These are phyloP conservation scores for Cyprinodon diabolis DNA, from an alignment of 2,797 vertebrate species.

Conservation along the genomic window DNA sequence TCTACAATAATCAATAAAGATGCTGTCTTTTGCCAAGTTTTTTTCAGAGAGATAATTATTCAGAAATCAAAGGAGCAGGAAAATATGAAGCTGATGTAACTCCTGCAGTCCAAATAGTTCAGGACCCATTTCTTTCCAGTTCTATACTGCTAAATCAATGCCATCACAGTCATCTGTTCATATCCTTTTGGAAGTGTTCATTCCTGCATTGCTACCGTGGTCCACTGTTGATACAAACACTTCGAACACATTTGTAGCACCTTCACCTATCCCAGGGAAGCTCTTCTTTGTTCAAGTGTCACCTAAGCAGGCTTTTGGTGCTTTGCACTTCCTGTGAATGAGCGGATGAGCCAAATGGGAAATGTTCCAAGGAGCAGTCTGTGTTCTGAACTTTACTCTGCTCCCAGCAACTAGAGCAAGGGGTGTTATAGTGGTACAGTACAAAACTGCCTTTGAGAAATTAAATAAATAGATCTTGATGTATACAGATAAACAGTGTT, in stretches of 20 bases:
- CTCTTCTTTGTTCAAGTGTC: constrained; percentile 24
- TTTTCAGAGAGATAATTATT: neutral
- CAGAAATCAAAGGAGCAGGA: neutral
- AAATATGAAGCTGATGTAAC: neutral
- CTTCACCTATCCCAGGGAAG: constrained; percentile 16
- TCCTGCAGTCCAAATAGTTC: neutral
- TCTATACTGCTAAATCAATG: neutral
- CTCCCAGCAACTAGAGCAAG: constrained; percentile 20
- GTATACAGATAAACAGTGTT: neutral
- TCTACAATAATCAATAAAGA: too few species aligned
- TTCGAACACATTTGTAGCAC: neutral
- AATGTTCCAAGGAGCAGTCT: constrained; percentile 33
- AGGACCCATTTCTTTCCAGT: neutral
- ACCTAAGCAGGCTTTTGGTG: constrained; percentile 20
- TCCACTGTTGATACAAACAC: neutral
- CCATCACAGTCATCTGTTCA: neutral
- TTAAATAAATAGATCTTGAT: constrained; percentile 1
- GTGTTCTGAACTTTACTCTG: constrained; percentile 17
- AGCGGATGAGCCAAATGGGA: constrained; percentile 30
- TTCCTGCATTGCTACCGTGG: neutral
- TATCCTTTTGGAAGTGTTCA: neutral
- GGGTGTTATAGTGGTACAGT: neutral
- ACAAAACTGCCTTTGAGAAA: neutral
- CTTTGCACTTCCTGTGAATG: constrained; percentile 30
- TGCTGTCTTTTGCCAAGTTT: neutral